Conservation (phyloP, 2,888 invertebrate species). For the Oligia latruncula region DNA sequence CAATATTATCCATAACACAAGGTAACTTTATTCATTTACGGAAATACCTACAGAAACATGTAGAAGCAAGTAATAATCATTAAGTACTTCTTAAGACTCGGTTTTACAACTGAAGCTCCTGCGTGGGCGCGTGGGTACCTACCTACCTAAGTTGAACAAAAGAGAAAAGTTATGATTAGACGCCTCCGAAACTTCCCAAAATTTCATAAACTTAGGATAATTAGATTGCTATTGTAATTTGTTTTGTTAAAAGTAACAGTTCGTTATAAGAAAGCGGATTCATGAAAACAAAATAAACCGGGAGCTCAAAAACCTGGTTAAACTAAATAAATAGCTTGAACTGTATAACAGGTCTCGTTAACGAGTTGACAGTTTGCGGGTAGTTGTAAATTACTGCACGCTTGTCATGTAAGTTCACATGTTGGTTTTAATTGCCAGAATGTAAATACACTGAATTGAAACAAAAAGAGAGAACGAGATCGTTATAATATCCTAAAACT, state of each 20-base stretch:
- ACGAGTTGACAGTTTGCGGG: slow-evolving; percentile 56
- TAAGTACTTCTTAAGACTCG: slow-evolving; percentile 30
- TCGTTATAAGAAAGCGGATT: slow-evolving; percentile 25
- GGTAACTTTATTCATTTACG: slow-evolving; percentile 21
- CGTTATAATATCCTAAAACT: no score
- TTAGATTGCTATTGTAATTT: slow-evolving; percentile 47
- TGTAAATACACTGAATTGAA: not conserved
- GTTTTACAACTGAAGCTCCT: slow-evolving; percentile 30
- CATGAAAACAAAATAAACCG: slow-evolving; percentile 52
- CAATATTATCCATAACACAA: no score
- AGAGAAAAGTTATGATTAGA: slow-evolving; percentile 56
- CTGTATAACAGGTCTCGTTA: slow-evolving; percentile 62
- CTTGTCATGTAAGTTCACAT: slow-evolving; percentile 13
- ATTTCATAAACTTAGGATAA: slow-evolving; percentile 45
- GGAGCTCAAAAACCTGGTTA: slow-evolving; percentile 52
- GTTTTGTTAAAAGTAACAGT: slow-evolving; percentile 47
- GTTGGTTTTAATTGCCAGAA: slow-evolving; percentile 13
- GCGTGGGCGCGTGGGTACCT: slow-evolving; percentile 1
- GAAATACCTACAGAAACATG: slow-evolving; percentile 18
- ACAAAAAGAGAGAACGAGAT: not conserved
- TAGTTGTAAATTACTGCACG: slow-evolving; percentile 49
- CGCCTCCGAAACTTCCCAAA: slow-evolving; percentile 35
- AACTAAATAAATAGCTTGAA: slow-evolving; percentile 62
- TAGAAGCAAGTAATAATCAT: slow-evolving; percentile 29
- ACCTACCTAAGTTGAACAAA: slow-evolving; percentile 43